phyloP scores from a whole-genome alignment of 2,797 vertebrate species.

The Remorina albescens region DNA sequence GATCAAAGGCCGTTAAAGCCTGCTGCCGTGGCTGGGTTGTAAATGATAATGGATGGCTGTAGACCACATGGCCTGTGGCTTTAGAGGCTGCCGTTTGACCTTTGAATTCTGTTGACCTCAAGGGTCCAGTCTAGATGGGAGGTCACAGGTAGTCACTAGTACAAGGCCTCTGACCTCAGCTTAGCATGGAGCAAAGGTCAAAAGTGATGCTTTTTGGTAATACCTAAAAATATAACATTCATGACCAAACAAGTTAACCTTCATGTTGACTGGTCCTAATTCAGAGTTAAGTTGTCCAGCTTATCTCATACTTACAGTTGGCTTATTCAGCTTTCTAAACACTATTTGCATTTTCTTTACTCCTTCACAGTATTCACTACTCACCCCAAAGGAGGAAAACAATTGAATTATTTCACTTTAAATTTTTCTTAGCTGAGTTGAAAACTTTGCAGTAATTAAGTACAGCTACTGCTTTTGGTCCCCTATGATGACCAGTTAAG shows the following conservation, averaged over 20 bases:
- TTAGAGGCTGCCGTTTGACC: slow-evolving; percentile 69
- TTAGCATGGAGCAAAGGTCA: slow-evolving; percentile 63
- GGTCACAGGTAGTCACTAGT: slow-evolving; percentile 56
- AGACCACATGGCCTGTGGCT: slow-evolving; percentile 58
- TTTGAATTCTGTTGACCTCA: slow-evolving; percentile 68
- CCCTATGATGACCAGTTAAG: slow-evolving; percentile 1
- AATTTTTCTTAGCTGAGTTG: neutral
- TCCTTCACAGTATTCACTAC: too few species aligned
- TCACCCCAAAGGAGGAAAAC: slow-evolving; percentile 2
- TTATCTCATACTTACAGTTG: neutral
- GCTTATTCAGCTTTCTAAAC: neutral
- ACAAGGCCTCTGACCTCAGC: slow-evolving; percentile 58
- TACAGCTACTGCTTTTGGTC: slow-evolving; percentile 2
- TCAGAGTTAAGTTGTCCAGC: neutral
- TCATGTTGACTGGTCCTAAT: slow-evolving; percentile 24
- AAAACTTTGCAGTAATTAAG: neutral
- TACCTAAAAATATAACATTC: slow-evolving; percentile 29
- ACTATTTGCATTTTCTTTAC: neutral
- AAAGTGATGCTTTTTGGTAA: slow-evolving; percentile 62
- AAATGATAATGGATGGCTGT: slow-evolving; percentile 66
- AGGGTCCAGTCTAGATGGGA: slow-evolving; percentile 48
- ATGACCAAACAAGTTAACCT: slow-evolving; percentile 1
- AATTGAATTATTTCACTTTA: neutral
- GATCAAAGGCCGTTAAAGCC: slow-evolving; percentile 71
- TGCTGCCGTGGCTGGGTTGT: slow-evolving; percentile 73